phyloP scores from a whole-genome alignment of 2,113 vertebrate genomes.

The Osmerus eperlanus region DNA sequence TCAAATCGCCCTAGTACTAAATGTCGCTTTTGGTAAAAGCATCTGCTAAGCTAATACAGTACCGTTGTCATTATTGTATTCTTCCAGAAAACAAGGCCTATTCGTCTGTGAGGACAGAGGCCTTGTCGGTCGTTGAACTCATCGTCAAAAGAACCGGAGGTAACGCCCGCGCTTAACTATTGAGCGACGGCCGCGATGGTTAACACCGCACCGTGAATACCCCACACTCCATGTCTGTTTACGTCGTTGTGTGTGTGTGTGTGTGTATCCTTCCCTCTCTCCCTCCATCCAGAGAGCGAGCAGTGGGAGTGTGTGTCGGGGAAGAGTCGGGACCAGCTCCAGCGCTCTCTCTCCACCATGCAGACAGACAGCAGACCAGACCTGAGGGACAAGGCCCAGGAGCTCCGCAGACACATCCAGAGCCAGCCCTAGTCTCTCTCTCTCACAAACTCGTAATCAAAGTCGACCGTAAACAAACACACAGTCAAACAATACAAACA shows the following conservation, averaged over 20 bases:
- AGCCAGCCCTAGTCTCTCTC: conserved; percentile 63
- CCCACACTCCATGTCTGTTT: too few relatives aligned
- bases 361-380: conserved; percentile 87
- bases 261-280: background rate
- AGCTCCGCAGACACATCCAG: conserved; percentile 86
- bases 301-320: conserved; percentile 86
- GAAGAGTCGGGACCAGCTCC: conserved; percentile 82
- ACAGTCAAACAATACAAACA: background rate
- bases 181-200: too few relatives aligned
- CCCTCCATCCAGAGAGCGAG: conserved; percentile 73
- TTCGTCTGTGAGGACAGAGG: conserved; percentile 92
- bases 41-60: background rate
- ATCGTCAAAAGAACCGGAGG: conserved; percentile 88
- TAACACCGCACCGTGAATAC: too few relatives aligned
- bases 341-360: conserved; percentile 85
- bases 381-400: conserved; percentile 85
- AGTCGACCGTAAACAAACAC: background rate
- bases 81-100: conserved; percentile 94
- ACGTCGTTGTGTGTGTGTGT: too few relatives aligned
- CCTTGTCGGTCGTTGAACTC: conserved; percentile 88
- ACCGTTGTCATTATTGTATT: conserved; percentile 2
- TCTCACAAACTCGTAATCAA: background rate
- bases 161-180: conserved; percentile 35
- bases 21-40: background rate
- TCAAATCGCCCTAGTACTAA: background rate